These are phyloP conservation scores for Germaria angustata DNA, from an alignment of 2,888 invertebrate species.

Conservation along the genomic window DNA sequence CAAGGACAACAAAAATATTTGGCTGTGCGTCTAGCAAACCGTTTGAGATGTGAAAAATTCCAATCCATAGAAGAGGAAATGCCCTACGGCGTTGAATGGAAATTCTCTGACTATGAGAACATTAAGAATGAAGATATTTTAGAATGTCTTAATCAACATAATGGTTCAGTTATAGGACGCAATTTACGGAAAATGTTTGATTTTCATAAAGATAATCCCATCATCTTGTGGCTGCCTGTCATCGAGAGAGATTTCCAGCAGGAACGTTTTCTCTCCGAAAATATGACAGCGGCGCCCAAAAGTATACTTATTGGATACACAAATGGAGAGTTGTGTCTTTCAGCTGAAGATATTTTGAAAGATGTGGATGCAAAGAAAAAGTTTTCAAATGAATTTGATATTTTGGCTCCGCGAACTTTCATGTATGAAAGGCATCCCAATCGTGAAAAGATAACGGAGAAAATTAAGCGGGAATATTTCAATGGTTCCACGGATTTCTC, in stretches of 20 bases:
- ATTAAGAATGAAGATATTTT: constrained; percentile 75
- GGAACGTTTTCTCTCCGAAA: constrained; percentile 80
- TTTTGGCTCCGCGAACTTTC: constrained; percentile 81
- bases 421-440: constrained; percentile 77
- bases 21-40: constrained; percentile 80
- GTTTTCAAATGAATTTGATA: constrained; percentile 80
- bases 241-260: constrained; percentile 81
- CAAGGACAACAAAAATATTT: constrained; percentile 79
- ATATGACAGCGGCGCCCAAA: constrained; percentile 73
- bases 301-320: constrained; percentile 80
- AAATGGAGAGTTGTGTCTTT: constrained; percentile 80
- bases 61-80: constrained; percentile 60
- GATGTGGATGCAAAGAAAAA: constrained; percentile 68
- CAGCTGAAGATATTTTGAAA: constrained; percentile 77
- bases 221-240: constrained; percentile 80
- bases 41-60: constrained; percentile 78
- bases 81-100: background rate
- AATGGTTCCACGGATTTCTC: constrained; percentile 45
- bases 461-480: constrained; percentile 58
- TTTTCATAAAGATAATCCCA: constrained; percentile 73
- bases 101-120: constrained; percentile 70
- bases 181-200: constrained; percentile 71
- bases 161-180: constrained; percentile 66
- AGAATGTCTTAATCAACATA: constrained; percentile 79
- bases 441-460: constrained; percentile 44